Evolutionary conservation across 2,113 vertebrate genomes (phyloP), one percentile per base, ranked within the genome.

Genomic region (Malurus cyaneus): DNA sequence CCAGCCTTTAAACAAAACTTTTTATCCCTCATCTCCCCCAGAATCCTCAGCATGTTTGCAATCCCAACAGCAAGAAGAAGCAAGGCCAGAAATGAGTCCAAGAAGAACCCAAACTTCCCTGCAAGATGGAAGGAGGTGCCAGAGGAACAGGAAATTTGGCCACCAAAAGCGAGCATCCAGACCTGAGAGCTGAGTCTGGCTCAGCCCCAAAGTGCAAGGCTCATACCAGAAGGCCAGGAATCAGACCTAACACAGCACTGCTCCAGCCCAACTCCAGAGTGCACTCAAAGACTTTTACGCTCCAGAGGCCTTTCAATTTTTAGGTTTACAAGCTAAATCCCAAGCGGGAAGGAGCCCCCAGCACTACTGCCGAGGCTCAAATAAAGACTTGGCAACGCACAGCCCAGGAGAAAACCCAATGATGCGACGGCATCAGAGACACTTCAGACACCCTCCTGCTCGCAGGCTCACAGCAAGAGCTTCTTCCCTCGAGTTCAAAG

Each of bases 401-500:
- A n/a, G 64, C 83, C 92, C 64, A 66, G 57, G 80, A 93, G 92
- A 67, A 92, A 93, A 93, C 31, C 52, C 67, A 32, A 32, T 1
- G 0, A 36, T 31, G 49, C 21, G 9, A 66, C 1, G 0, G 36
- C 91, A 72, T 86, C 79, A 65, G 79, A 69, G 6, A 5, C 39
- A 4, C 42, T 85, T 81, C 80, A 93, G 36, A 67, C 32, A 1
- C 52, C 57, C 56, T 80, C 74, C 72, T 1, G 29, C 83, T 70
- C 1, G 1, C 88, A 77, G 82, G 82, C 85, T 93, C 69, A 18
- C 66, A 78, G 69, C 28, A 17, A 93, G 44, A 0, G 4, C 46
- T 87, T 53, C 86, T 89, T 94, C 89, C 94, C 91, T 85, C 10
- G 9, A 89, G 94, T 92, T 94, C 93, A 96, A 95, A 96, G 92